Conservation (phyloP, 2,797 vertebrate genomes). For the Acomys russatus region DNA sequence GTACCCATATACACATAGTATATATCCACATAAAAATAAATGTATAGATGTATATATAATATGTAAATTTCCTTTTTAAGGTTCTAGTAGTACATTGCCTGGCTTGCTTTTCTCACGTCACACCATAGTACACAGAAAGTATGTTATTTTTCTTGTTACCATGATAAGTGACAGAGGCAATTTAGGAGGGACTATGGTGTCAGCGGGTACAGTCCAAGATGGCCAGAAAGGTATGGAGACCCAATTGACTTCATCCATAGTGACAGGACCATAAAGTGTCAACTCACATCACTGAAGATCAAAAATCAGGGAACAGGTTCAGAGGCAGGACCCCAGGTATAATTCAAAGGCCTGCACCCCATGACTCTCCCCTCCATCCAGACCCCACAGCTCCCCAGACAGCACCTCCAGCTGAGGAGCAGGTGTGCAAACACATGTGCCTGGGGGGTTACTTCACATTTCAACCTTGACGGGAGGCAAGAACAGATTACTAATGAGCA, state of each 20-base stretch:
- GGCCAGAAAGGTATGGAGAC: background rate
- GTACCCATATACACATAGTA: background rate
- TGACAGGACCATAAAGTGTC: background rate
- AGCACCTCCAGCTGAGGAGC: background rate
- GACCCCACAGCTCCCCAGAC: background rate
- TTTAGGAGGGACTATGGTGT: background rate
- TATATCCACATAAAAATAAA: background rate
- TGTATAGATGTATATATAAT: background rate
- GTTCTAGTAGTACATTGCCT: slow-evolving; percentile 10
- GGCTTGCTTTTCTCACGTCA: background rate
- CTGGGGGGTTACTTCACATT: background rate
- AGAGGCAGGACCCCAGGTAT: background rate
- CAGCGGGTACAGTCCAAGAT: background rate
- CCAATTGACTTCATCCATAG: background rate
- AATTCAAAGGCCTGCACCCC: background rate
- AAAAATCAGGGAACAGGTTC: background rate
- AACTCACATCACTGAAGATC: background rate
- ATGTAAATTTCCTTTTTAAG: background rate
- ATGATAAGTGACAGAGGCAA: background rate
- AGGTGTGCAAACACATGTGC: background rate
- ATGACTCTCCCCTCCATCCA: background rate
- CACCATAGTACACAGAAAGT: background rate
- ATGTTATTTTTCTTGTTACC: background rate
- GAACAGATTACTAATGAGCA: background rate
- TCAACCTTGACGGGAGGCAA: background rate